phyloP scores from a whole-genome alignment of 2,888 invertebrate species.

The Raillietiella orientalis region DNA sequence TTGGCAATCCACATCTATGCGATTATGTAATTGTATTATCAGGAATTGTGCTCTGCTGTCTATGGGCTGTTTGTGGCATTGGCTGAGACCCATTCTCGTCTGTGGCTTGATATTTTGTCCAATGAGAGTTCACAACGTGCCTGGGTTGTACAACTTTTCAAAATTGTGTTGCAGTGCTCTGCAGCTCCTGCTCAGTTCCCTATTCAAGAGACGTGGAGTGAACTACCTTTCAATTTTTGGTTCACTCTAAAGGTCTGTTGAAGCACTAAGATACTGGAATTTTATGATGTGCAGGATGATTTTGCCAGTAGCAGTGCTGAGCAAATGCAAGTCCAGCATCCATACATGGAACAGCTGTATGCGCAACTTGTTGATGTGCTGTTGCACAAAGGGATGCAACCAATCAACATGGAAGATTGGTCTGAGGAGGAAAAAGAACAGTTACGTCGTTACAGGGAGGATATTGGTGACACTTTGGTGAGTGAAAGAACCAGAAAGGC shows the following conservation, averaged over 20 bases:
- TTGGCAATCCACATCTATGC: too few relatives aligned
- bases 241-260: constrained; percentile 43
- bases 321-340: not conserved
- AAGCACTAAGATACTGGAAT: not conserved
- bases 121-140: constrained; percentile 14
- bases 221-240: constrained; percentile 64
- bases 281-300: constrained; percentile 20
- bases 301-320: constrained; percentile 10
- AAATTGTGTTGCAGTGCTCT: constrained; percentile 40
- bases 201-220: constrained; percentile 53
- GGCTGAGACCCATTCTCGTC: constrained; percentile 31
- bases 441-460: constrained; percentile 55
- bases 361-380: constrained; percentile 37
- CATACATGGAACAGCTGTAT: constrained; percentile 28
- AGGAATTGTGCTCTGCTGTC: constrained; percentile 33
- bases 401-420: constrained; percentile 24
- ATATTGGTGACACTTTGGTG: constrained; percentile 49
- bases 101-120: constrained; percentile 19
- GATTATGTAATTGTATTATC: constrained; percentile 7
- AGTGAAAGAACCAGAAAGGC: constrained; percentile 9
- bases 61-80: constrained; percentile 30
- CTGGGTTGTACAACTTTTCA: constrained; percentile 30
- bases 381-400: constrained; percentile 43
- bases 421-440: constrained; percentile 48
- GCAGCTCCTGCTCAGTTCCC: constrained; percentile 54